Conservation (phyloP, 2,888 invertebrate species). For the Zootermopsis nevadensis region DNA sequence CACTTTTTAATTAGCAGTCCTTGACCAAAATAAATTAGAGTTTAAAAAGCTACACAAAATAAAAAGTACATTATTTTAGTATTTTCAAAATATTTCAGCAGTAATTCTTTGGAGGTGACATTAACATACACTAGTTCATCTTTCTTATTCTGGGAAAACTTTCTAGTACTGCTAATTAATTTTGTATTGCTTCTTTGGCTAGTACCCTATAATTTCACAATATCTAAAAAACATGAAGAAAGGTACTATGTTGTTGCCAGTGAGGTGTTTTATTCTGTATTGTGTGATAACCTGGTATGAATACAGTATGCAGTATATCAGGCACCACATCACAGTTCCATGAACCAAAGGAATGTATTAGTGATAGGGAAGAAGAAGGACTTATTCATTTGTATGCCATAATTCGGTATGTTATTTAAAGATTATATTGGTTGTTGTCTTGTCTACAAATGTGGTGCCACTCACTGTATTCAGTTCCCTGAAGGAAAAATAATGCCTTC, state of each 20-base stretch:
- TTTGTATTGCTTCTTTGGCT: neutral
- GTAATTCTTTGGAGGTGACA: neutral
- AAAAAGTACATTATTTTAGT: neutral
- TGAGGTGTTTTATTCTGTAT: neutral
- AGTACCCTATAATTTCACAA: too few species aligned
- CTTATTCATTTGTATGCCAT: too few species aligned
- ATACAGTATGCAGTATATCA: neutral
- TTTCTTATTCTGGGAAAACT: neutral
- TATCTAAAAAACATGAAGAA: too few species aligned
- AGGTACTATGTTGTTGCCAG: neutral
- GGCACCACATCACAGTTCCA: neutral
- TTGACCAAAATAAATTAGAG: neutral
- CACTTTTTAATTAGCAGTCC: neutral
- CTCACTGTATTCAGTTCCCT: too few species aligned
- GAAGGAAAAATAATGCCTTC: too few species aligned
- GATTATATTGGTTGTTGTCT: too few species aligned
- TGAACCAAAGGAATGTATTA: neutral
- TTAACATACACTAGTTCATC: neutral
- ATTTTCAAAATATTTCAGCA: neutral
- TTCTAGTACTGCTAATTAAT: neutral
- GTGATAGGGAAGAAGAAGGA: too few species aligned
- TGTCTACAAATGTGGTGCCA: too few species aligned
- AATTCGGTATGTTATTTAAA: too few species aligned
- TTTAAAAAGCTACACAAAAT: neutral
- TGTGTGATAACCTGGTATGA: neutral